phyloP scores from a whole-genome alignment of 2,113 vertebrate genomes.

The Aviceda subcristata region DNA sequence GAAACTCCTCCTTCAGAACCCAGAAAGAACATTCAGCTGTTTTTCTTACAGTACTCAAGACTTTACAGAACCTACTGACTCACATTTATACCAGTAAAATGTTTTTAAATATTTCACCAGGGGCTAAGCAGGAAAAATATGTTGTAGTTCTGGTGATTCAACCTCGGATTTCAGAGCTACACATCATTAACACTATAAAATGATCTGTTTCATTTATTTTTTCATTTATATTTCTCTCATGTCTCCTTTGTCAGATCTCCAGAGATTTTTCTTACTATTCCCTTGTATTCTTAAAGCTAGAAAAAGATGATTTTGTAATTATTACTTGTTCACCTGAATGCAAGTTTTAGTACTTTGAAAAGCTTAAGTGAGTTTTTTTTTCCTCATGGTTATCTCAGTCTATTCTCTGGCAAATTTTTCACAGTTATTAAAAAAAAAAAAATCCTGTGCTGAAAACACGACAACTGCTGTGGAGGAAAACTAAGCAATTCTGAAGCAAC shows the following conservation, averaged over 20 bases:
- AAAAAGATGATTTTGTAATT: not conserved
- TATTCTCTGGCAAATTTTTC: not conserved
- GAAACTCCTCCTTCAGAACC: not conserved
- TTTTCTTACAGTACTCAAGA: not conserved
- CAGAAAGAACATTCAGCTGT: not conserved
- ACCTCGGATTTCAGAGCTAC: conserved; percentile 17
- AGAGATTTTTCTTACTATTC: not conserved
- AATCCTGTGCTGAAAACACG: not conserved
- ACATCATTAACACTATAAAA: conserved; percentile 43
- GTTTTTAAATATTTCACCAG: conserved; percentile 20
- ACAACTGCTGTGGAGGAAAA: not conserved
- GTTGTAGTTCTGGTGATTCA: conserved; percentile 23
- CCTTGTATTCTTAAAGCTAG: not conserved
- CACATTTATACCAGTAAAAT: not conserved
- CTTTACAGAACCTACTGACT: conserved; percentile 36
- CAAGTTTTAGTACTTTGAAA: not conserved
- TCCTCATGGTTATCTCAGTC: not conserved
- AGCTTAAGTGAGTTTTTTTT: not conserved
- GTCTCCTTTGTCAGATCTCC: not conserved
- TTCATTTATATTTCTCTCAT: conserved; percentile 5
- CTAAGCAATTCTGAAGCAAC: not conserved
- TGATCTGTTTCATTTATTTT: conserved; percentile 44
- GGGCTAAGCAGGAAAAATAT: conserved; percentile 17
- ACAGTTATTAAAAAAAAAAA: not conserved
- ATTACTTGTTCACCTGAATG: not conserved